phyloP scores from a whole-genome alignment of 2,113 vertebrate genomes.

The Zingel zingel region DNA sequence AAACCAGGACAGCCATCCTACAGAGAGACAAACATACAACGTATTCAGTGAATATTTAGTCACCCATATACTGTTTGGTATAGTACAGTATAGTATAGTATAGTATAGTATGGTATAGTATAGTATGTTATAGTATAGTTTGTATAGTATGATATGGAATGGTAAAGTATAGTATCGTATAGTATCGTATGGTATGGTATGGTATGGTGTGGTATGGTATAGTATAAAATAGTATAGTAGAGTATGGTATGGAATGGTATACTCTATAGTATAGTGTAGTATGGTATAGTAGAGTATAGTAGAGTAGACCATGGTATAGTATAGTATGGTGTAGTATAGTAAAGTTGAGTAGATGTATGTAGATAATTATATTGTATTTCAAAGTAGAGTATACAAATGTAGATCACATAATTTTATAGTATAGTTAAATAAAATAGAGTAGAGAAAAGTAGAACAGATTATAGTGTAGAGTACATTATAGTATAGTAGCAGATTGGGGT shows the following conservation, averaged over 20 bases:
- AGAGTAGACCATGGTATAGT: not conserved
- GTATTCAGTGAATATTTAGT: not conserved
- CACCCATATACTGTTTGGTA: not conserved
- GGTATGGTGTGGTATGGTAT: not conserved
- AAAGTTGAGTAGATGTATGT: not conserved
- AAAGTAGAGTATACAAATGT: not conserved
- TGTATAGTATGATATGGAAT: not conserved
- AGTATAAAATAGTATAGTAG: not conserved
- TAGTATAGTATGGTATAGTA: not conserved
- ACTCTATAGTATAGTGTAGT: not conserved
- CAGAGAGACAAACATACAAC: constrained; percentile 46
- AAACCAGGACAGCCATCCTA: constrained; percentile 92
- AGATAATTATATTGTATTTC: not conserved
- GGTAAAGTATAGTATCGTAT: not conserved
- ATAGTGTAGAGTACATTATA: not conserved
- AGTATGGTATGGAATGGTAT: not conserved
- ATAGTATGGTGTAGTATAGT: not conserved
- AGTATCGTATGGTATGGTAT: not conserved
- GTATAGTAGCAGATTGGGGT: no score
- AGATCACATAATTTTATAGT: not conserved
- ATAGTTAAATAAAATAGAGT: not conserved
- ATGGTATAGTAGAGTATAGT: not conserved
- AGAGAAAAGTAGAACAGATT: not conserved
- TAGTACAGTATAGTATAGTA: not conserved
- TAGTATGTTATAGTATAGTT: not conserved